Evolutionary conservation across 2,888 invertebrate species (phyloP).

Genomic region (Elmis aenea): DNA sequence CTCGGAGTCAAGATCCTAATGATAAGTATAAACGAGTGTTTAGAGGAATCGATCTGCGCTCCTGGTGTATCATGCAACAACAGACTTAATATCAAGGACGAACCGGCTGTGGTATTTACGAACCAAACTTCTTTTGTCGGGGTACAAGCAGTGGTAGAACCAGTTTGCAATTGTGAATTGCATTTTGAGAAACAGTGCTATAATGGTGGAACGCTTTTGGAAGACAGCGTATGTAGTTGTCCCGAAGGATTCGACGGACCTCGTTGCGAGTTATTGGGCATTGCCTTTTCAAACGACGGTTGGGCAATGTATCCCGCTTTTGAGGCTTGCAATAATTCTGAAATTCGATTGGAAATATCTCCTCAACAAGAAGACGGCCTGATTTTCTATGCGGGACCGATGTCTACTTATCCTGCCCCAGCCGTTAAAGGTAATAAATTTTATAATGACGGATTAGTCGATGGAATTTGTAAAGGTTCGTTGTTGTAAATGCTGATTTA

Average conservation of each 20-base stretch:
- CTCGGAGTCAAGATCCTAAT: slow-evolving; percentile 72
- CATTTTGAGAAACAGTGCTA: slow-evolving; percentile 31
- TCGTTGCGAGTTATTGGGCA: slow-evolving; percentile 81
- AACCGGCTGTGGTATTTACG: slow-evolving; percentile 81
- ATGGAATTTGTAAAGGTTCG: too few species aligned
- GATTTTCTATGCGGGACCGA: slow-evolving; percentile 87
- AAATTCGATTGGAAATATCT: slow-evolving; percentile 74
- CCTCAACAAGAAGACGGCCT: slow-evolving; percentile 74
- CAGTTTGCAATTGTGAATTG: slow-evolving; percentile 65
- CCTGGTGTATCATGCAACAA: slow-evolving; percentile 78
- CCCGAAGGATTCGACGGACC: slow-evolving; percentile 74
- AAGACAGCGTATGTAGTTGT: slow-evolving; percentile 66
- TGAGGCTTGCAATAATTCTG: slow-evolving; percentile 79
- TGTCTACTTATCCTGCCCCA: slow-evolving; percentile 57
- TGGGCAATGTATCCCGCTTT: slow-evolving; percentile 91
- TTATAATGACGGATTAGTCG: neutral
- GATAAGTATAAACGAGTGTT: slow-evolving; percentile 89
- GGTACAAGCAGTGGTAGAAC: slow-evolving; percentile 76
- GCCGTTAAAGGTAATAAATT: slow-evolving; percentile 56
- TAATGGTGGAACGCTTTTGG: slow-evolving; percentile 45
- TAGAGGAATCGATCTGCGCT: slow-evolving; percentile 65
- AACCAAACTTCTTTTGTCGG: slow-evolving; percentile 94
- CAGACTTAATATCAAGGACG: slow-evolving; percentile 62
- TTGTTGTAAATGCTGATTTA: neutral
- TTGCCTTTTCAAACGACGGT: slow-evolving; percentile 85